Evolutionary conservation across 92 coral and sea anemone genomes (phyloP).

Genomic region (Umimayanthus kanabou): DNA sequence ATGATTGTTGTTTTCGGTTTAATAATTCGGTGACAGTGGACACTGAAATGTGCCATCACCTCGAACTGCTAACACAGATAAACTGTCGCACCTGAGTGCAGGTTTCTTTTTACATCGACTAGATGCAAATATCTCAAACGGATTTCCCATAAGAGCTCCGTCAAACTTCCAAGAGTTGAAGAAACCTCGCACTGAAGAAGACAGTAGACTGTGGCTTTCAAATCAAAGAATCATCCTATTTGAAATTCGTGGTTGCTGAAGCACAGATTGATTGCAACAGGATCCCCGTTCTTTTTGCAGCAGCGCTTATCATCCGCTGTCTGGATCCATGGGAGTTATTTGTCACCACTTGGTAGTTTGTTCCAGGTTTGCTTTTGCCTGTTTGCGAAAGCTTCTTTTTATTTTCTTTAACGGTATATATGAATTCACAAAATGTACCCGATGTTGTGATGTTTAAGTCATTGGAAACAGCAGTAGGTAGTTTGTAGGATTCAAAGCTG

Average conservation of each 20-base stretch:
- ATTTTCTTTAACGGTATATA: neutral
- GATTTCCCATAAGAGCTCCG: neutral
- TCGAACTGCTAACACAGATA: neutral
- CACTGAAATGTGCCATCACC: neutral
- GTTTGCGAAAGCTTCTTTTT: slow-evolving; percentile 1
- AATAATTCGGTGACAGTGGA: neutral
- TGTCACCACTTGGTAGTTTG: slow-evolving; percentile 27
- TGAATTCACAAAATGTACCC: neutral
- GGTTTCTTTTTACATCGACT: neutral
- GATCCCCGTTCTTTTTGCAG: neutral
- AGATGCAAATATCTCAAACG: neutral
- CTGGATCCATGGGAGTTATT: neutral
- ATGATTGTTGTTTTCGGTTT: slow-evolving; percentile 25
- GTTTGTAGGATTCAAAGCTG: neutral
- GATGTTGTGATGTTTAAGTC: neutral
- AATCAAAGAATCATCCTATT: neutral
- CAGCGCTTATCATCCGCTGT: neutral
- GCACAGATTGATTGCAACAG: slow-evolving; percentile 16
- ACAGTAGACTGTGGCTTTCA: neutral
- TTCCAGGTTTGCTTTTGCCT: slow-evolving; percentile 27
- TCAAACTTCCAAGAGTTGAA: neutral
- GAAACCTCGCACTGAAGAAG: neutral
- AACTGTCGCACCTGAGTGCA: neutral
- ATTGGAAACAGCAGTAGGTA: neutral
- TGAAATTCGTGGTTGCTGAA: neutral